phyloP scores from a whole-genome alignment of 2,888 invertebrate species.

The Seira ritae region DNA sequence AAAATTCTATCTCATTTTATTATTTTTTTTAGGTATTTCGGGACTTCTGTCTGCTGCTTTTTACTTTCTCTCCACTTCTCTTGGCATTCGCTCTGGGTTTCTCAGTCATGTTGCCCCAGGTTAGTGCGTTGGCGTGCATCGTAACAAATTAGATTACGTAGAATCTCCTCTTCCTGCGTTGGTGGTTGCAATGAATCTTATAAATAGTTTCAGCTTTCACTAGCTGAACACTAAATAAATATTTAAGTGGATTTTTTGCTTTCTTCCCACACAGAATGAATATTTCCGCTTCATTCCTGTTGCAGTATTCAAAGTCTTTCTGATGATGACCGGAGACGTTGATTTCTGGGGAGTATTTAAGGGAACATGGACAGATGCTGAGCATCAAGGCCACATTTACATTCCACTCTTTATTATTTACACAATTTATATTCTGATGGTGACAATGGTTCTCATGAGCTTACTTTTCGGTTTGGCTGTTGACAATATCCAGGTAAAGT shows the following conservation, averaged over 20 bases:
- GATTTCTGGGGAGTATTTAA: constrained; percentile 56
- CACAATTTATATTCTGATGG: constrained; percentile 53
- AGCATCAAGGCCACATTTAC: constrained; percentile 26
- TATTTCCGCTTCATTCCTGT: constrained; percentile 48
- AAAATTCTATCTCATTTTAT: background rate
- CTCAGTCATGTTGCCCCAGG: constrained; percentile 83
- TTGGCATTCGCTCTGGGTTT: constrained; percentile 89
- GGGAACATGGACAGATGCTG: constrained; percentile 28
- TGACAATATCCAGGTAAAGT: constrained; percentile 65
- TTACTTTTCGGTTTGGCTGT: constrained; percentile 66
- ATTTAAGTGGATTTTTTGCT: constrained; percentile 22
- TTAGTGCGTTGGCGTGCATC: no score
- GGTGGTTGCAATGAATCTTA: no score
- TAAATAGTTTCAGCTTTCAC: no score
- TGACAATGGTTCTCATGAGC: constrained; percentile 64
- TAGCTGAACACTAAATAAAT: no score
- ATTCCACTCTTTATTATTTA: constrained; percentile 64
- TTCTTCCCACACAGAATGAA: constrained; percentile 30
- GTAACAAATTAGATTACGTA: no score
- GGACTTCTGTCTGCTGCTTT: constrained; percentile 78
- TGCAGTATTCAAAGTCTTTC: constrained; percentile 58
- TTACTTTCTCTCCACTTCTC: constrained; percentile 87
- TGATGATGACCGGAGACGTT: constrained; percentile 66
- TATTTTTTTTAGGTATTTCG: constrained; percentile 41
- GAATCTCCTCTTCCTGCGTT: no score